Evolutionary conservation across 2,888 invertebrate species (phyloP), one percentile per base, ranked within the genome.

Genomic region (Trypoxylon attenuatum): DNA sequence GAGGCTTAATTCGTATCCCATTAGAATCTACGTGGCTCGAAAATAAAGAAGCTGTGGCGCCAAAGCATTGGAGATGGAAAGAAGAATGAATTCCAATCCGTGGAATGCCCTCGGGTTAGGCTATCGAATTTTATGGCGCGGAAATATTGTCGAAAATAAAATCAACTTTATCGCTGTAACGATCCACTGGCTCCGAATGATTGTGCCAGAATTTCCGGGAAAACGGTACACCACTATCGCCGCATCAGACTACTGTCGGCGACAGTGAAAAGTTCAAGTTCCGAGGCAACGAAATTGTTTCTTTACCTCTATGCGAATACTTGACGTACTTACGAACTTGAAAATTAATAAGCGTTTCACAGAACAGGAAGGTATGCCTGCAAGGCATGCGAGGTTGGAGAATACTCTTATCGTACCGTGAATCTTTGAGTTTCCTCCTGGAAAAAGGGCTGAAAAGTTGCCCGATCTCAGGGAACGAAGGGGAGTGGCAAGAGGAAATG

Each of bases 81-180:
- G 57, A 57, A 57, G 52, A 53, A 57, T 41, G 38, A 25, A 25
- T 15, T 43, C 5, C 51, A 55, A 58, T 58, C 42, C 49, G 43
- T 43, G 47, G 55, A 42, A 54, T 51, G 46, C 27, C 16, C 16
- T 23, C n/a, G 25, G 23, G 18, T n/a, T 33, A 25, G 23, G 62
- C n/a, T 63, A 65, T 62, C 65, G 71, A 54, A 51, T 70, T 64
- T 73, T 54, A 62, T 38, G 56, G 45, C 43, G 51, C 39, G 65
- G 61, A 61, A 70, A 57, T 45, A 52, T 60, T 58, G 65, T 42
- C 56, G 62, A 52, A 70, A 72, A 69, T 74, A 42, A 74, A 74
- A 65, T 70, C 74, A 70, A 50, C 61, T 50, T 61, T 41, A 43
- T 56, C 42, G 29, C 57, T 63, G 62, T 8, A 56, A 49, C 52